Percentiles rank a stretch among this genome's conserved stretches.
These are phyloP conservation scores for Triplophysa siluroides DNA, from an alignment of 2,113 vertebrate species.

Conservation along the genomic window DNA sequence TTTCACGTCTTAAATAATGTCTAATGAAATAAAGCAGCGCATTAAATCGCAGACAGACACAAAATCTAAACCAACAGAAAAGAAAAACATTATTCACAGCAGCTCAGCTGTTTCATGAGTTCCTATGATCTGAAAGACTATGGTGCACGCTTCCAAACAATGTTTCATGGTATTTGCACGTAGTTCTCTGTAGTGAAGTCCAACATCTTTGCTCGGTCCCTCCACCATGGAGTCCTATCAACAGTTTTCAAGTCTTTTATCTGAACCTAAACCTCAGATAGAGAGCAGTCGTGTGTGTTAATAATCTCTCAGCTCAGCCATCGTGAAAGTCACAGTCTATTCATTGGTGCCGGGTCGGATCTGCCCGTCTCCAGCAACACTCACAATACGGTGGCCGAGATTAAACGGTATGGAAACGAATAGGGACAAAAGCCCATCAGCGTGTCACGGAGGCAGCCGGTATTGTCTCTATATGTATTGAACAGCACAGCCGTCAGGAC, in stretches of 20 bases:
- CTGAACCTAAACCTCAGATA: constrained; percentile 32
- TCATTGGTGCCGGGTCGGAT: constrained; percentile 60
- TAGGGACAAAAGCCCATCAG: constrained; percentile 74
- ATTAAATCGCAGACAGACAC: background rate
- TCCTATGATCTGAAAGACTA: background rate
- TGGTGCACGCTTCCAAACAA: background rate
- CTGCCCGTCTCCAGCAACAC: constrained; percentile 67
- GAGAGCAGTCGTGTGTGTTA: constrained; percentile 29
- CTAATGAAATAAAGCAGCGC: background rate
- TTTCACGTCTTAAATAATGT: background rate
- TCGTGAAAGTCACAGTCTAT: constrained; percentile 17
- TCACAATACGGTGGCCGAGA: constrained; percentile 69
- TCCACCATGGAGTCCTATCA: background rate
- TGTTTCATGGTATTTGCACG: background rate
- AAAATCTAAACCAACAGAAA: background rate
- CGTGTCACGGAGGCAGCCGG: constrained; percentile 75
- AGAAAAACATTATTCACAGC: background rate
- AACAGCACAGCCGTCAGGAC: constrained; percentile 76
- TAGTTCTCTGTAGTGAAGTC: background rate
- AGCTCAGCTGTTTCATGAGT: background rate
- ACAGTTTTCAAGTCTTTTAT: constrained; percentile 9
- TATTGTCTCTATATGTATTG: constrained; percentile 81
- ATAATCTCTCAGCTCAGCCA: constrained; percentile 35
- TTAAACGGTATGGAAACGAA: constrained; percentile 76
- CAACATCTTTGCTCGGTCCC: background rate